Percentiles rank a stretch among this genome's conserved stretches.
Evolutionary conservation across 1,140 invertebrate species (phyloP).

Genomic region (Orchesella cincta): DNA sequence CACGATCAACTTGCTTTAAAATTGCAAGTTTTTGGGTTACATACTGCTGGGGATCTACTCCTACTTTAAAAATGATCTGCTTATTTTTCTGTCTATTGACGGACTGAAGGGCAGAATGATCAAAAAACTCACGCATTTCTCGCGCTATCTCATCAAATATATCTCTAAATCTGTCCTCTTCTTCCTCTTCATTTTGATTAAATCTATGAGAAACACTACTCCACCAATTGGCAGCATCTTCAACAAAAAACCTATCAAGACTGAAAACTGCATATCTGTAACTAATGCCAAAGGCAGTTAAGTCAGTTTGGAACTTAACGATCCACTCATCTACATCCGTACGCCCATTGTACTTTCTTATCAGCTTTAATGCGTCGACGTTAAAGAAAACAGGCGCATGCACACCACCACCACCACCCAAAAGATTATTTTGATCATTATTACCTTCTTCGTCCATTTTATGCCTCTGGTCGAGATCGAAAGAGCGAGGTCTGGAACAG

Average conservation of each 20-base stretch:
- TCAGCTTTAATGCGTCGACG: not conserved
- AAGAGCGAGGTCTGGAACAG: no score
- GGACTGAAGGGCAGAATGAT: not conserved
- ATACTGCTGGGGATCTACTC: not conserved
- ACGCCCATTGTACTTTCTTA: not conserved
- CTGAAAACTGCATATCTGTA: not conserved
- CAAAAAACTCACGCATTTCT: not conserved
- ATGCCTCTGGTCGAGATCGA: no score
- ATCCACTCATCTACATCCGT: not conserved
- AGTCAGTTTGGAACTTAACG: not conserved
- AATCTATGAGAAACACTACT: not conserved
- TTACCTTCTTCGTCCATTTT: no score
- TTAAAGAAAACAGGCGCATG: not conserved
- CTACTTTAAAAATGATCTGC: not conserved
- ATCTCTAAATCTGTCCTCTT: not conserved
- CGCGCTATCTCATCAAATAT: not conserved
- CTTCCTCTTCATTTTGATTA: not conserved
- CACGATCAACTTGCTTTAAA: not conserved
- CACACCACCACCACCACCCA: not conserved
- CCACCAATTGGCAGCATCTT: not conserved
- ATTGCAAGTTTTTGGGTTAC: slow-evolving; percentile 14
- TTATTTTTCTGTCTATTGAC: not conserved
- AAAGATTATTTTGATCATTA: no score
- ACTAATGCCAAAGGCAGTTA: not conserved
- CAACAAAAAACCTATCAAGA: slow-evolving; percentile 7